Percentiles rank a stretch among this genome's conserved stretches.
Conservation (phyloP, 2,888 invertebrate species). For the Cistogaster globosa region DNA sequence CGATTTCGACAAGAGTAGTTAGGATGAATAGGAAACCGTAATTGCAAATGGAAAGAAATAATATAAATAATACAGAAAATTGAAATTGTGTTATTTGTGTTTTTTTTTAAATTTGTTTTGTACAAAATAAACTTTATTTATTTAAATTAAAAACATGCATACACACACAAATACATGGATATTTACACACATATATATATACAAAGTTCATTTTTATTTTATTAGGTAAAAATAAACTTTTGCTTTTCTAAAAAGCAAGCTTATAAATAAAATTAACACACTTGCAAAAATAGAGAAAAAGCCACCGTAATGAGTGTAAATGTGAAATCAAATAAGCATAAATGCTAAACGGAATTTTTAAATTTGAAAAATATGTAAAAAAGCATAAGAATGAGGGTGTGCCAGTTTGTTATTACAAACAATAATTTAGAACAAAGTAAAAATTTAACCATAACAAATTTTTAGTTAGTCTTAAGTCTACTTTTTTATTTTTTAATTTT, state of each 20-base stretch:
- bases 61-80: constrained; percentile 21
- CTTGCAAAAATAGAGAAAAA: background rate
- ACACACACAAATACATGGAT: background rate
- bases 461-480: too few relatives aligned
- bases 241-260: constrained; percentile 3
- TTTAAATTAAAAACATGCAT: background rate
- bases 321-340: too few relatives aligned
- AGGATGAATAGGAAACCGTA: constrained; percentile 22
- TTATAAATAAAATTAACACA: background rate
- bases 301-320: too few relatives aligned
- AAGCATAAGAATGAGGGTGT: too few relatives aligned
- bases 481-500: too few relatives aligned
- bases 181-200: too few relatives aligned
- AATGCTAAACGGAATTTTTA: too few relatives aligned
- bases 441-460: too few relatives aligned
- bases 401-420: too few relatives aligned
- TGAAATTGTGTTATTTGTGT: constrained; percentile 6
- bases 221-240: constrained; percentile 44
- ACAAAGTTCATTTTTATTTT: background rate
- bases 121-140: constrained; percentile 8
- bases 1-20: background rate
- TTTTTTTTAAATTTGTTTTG: background rate
- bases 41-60: constrained; percentile 16
- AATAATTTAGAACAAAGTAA: too few relatives aligned
- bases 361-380: too few relatives aligned